These are phyloP conservation scores for Pleuronectes platessa DNA, from an alignment of 2,113 vertebrate species.

Conservation along the genomic window DNA sequence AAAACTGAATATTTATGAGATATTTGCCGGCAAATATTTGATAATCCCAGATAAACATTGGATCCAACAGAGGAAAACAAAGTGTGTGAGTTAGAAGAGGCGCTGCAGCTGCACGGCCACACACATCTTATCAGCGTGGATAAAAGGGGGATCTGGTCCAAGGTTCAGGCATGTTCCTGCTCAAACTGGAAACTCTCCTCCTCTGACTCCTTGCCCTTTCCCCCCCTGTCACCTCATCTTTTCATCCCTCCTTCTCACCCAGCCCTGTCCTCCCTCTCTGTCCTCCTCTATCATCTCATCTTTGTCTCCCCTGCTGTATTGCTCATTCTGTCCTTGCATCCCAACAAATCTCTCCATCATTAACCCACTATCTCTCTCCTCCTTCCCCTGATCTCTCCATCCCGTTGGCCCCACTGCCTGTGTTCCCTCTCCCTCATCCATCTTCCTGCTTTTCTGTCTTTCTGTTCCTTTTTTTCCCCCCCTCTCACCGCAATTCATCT, in stretches of 20 bases:
- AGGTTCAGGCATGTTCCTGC: conserved; percentile 8
- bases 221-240: conserved; percentile 24
- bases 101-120: conserved; percentile 20
- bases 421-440: conserved; percentile 41
- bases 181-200: neutral
- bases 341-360: conserved; percentile 63
- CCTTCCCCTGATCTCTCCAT: conserved; percentile 46
- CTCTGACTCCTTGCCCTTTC: neutral
- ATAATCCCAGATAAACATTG: conserved; percentile 39
- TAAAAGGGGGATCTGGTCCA: conserved; percentile 27
- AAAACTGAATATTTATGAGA: conserved; percentile 43
- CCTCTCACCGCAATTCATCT: conserved; percentile 52
- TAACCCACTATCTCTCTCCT: conserved; percentile 60
- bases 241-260: conserved; percentile 21
- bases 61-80: conserved; percentile 22
- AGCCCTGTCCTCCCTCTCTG: conserved; percentile 4
- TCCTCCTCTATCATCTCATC: conserved; percentile 50
- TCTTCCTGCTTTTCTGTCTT: conserved; percentile 61
- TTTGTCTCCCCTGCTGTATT: conserved; percentile 38
- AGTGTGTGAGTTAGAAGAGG: conserved; percentile 8
- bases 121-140: conserved; percentile 22
- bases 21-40: conserved; percentile 46
- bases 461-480: conserved; percentile 33
- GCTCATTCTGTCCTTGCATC: conserved; percentile 50
- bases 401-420: conserved; percentile 42